Conservation (phyloP, 1,140 invertebrate genomes). For the Ptiloglossa arizonensis region DNA sequence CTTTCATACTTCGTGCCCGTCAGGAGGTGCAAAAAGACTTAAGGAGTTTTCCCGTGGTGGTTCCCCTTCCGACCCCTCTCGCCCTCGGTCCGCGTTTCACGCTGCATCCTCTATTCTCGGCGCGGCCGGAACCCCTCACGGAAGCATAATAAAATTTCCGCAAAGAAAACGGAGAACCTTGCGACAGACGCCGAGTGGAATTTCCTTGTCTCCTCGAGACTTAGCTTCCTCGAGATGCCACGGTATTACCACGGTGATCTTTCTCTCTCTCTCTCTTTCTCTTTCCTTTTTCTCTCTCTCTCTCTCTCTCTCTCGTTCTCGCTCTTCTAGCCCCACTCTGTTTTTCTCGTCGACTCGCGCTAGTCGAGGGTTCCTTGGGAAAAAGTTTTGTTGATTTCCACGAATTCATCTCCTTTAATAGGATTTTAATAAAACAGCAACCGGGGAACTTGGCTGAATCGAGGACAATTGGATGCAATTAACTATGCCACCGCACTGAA, state of each 20-base stretch:
- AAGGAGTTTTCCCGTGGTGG: not conserved
- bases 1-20: constrained; percentile 40
- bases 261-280: not conserved
- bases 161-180: constrained; percentile 59
- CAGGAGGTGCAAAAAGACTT: constrained; percentile 1
- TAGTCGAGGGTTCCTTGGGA: not conserved
- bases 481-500: constrained; percentile 47
- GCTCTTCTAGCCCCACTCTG: no score
- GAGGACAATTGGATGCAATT: constrained; percentile 47
- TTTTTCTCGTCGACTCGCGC: not conserved
- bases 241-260: constrained; percentile 51
- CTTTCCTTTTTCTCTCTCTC: not conserved
- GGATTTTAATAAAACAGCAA: constrained; percentile 58
- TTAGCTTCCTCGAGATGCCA: constrained; percentile 48
- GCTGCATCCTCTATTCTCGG: constrained; percentile 13
- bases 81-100: no score
- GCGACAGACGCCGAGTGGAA: constrained; percentile 64
- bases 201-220: constrained; percentile 65
- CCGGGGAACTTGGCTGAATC: constrained; percentile 27
- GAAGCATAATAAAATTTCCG: constrained; percentile 69
- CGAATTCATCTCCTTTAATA: constrained; percentile 58
- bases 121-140: constrained; percentile 37
- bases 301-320: not conserved
- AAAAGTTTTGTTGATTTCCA: constrained; percentile 60
- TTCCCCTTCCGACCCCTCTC: no score